These are phyloP conservation scores for Leptinotarsa lineolata DNA, from an alignment of 1,140 invertebrate genomes.

Conservation along the genomic window DNA sequence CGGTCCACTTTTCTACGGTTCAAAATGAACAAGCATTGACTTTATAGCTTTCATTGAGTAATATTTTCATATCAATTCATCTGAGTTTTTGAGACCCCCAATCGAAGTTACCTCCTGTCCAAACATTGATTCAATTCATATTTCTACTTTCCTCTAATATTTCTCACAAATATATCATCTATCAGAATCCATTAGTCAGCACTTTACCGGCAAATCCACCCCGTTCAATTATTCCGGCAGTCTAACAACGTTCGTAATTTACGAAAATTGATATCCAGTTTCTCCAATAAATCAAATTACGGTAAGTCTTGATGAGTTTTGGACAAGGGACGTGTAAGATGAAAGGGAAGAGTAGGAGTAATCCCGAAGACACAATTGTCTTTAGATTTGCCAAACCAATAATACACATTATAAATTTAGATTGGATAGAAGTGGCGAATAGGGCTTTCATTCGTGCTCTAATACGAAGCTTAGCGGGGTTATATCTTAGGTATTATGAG, in stretches of 20 bases:
- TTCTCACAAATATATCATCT: neutral
- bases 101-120: too few species aligned
- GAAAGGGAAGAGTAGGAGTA: conserved; percentile 15
- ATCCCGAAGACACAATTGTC: conserved; percentile 5
- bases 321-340: conserved; percentile 20
- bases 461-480: neutral
- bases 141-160: neutral
- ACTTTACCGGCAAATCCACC: conserved; percentile 5
- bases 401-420: conserved; percentile 2
- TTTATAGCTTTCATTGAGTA: too few species aligned
- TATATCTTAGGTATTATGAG: neutral
- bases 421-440: neutral
- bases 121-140: too few species aligned
- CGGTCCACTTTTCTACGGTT: too few species aligned
- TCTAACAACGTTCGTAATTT: conserved; percentile 1
- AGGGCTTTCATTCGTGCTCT: neutral
- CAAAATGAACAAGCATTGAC: too few species aligned
- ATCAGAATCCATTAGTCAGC: conserved; percentile 5
- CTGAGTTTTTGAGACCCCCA: too few species aligned
- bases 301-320: conserved; percentile 16
- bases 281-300: conserved; percentile 20
- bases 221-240: conserved; percentile 6
- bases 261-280: conserved; percentile 18
- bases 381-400: conserved; percentile 3
- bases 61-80: too few species aligned